Evolutionary conservation across 2,113 vertebrate species (phyloP), one percentile per base, ranked within the genome.

Genomic region (Heterotis niloticus): DNA sequence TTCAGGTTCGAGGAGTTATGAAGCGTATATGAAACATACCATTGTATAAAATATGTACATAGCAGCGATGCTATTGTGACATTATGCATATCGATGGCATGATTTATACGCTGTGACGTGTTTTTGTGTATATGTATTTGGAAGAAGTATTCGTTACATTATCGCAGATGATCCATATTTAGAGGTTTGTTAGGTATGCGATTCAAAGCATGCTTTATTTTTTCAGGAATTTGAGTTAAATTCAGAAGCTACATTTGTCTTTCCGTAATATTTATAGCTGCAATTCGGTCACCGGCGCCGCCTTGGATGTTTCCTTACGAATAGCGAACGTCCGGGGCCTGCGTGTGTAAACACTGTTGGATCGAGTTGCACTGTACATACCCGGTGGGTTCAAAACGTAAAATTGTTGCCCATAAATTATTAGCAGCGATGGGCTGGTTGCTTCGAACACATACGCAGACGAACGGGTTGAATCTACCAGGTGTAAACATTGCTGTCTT

Each of bases 401-500:
- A 71, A 71, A 23, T 52, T 23, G 5, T n/a, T 72, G 20, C 20
- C 1, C 29, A 52, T 23, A 72, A n/a, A 72, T 17, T 24, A 10
- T 14, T 10, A 0, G 10, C 9, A 23, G 51, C 5, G 20, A 4
- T 4, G 17, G 0, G 1, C 11, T 14, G 34, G 70, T 20, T 10
- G 4, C 54, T 5, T 51, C 24, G 17, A 7, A 44, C 34, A 7
- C 34, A 44, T 7, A 44, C 34, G 56, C 23, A 56, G 28, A 57
- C 67, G 14, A 24, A 78, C 56, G 51, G 76, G 64, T 18, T 78
- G 52, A 7, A 26, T 83, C 83, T 87, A 65, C 67, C 81, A 83
- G 71, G 82, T 84, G 82, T 71, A 71, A 85, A 92, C 90, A 91
- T 83, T 90, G 77, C 89, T 88, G 78, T 91, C 84, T 85, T 81